Evolutionary conservation across 2,888 invertebrate species (phyloP).

Genomic region (Pyrocoelia pectoralis): DNA sequence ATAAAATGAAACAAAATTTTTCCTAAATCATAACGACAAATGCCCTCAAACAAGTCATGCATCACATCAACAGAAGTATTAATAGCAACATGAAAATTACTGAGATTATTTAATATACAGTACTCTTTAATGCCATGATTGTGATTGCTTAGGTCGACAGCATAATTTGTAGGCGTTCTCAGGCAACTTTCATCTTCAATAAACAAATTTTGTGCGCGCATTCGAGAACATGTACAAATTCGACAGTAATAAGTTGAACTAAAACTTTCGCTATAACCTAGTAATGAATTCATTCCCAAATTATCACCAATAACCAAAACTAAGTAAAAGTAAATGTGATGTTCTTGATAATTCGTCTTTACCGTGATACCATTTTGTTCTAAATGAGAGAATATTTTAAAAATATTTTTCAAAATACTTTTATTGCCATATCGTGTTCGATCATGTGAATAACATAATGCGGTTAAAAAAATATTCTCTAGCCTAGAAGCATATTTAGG

Average conservation of each 20-base stretch:
- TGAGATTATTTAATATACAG: constrained; percentile 16
- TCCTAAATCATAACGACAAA: not conserved
- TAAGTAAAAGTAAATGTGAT: constrained; percentile 24
- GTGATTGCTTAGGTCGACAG: constrained; percentile 22
- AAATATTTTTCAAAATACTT: constrained; percentile 3
- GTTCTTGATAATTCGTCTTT: constrained; percentile 1
- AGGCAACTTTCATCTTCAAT: constrained; percentile 30
- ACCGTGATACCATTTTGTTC: constrained; percentile 33
- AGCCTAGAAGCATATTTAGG: constrained; percentile 30
- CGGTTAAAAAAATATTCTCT: constrained; percentile 36
- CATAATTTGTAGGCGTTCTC: constrained; percentile 18
- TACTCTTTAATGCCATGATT: constrained; percentile 9
- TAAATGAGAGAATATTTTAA: constrained; percentile 12
- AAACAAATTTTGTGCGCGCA: constrained; percentile 11
- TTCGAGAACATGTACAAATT: constrained; percentile 36
- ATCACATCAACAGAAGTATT: constrained; percentile 23
- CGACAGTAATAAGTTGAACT: constrained; percentile 30
- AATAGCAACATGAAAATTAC: constrained; percentile 9
- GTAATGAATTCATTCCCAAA: constrained; percentile 31
- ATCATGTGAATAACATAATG: constrained; percentile 32
- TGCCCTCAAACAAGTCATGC: constrained; percentile 15
- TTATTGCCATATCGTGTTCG: constrained; percentile 25
- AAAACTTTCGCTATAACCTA: constrained; percentile 32
- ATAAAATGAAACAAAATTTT: constrained; percentile 4
- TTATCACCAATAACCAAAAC: constrained; percentile 31